These are phyloP conservation scores for Cossypha heuglini DNA, from an alignment of 2,797 vertebrate genomes.

Conservation along the genomic window DNA sequence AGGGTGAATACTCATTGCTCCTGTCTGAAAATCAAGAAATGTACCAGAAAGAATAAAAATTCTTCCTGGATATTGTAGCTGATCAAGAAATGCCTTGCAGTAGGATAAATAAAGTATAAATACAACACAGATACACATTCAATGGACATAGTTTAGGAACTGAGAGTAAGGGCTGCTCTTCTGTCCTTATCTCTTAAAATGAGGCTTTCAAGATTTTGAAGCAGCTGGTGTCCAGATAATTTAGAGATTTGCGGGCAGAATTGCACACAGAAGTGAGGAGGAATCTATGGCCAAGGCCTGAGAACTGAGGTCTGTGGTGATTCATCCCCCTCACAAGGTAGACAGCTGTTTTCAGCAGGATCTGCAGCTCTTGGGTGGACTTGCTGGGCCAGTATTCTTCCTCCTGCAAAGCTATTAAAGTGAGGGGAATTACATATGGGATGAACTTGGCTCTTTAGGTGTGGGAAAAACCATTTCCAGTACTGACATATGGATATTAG, in stretches of 20 bases:
- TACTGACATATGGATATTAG: conserved; percentile 61
- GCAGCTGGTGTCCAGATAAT: conserved; percentile 47
- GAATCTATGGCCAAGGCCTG: background rate
- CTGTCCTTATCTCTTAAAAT: background rate
- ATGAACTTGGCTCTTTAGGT: conserved; percentile 55
- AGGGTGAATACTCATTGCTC: background rate
- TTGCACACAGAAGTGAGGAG: background rate
- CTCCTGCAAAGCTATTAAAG: background rate
- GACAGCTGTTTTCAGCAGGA: conserved; percentile 31
- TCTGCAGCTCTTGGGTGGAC: background rate
- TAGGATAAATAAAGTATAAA: background rate
- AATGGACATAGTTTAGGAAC: background rate
- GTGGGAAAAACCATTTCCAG: conserved; percentile 48
- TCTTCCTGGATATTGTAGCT: background rate
- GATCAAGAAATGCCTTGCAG: background rate
- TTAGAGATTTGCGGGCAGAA: background rate
- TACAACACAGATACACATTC: background rate
- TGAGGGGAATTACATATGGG: background rate
- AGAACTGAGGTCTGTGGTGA: background rate
- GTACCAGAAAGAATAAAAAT: background rate
- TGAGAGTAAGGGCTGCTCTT: background rate
- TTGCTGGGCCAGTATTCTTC: background rate
- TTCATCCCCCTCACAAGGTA: conserved; percentile 1
- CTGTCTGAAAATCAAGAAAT: background rate
- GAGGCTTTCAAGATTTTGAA: background rate